Percentiles rank a stretch among this genome's conserved stretches.
Evolutionary conservation across 2,113 vertebrate species (phyloP).

Genomic region (Lepus americanus): DNA sequence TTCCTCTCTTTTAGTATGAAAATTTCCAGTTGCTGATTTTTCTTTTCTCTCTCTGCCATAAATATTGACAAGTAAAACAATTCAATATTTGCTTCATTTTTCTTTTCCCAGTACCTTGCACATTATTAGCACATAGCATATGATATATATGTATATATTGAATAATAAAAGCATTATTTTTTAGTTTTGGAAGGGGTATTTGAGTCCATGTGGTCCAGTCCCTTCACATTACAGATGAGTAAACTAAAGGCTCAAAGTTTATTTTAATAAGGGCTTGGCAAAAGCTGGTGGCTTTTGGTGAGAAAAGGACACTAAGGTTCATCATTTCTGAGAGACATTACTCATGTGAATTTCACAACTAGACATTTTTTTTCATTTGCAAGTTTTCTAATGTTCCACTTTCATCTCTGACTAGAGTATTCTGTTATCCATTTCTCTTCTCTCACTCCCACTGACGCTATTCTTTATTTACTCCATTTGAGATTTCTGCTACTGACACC

Average conservation of each 20-base stretch:
- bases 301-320: not conserved
- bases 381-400: constrained; percentile 3
- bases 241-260: not conserved
- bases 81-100: not conserved
- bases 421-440: not conserved
- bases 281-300: not conserved
- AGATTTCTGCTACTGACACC: not conserved
- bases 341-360: not conserved
- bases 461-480: constrained; percentile 7
- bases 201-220: not conserved
- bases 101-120: not conserved
- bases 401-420: not conserved
- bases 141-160: too few relatives aligned
- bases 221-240: not conserved
- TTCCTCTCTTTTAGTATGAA: not conserved
- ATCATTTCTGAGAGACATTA: not conserved
- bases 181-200: constrained; percentile 14
- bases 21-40: constrained; percentile 26
- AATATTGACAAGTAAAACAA: not conserved
- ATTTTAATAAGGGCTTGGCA: not conserved
- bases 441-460: not conserved
- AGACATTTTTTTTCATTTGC: not conserved
- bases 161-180: constrained; percentile 1
- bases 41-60: not conserved
- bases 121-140: not conserved